Evolutionary conservation across 2,888 invertebrate species (phyloP), one percentile per base, ranked within the genome.

Genomic region (Empis livida): DNA sequence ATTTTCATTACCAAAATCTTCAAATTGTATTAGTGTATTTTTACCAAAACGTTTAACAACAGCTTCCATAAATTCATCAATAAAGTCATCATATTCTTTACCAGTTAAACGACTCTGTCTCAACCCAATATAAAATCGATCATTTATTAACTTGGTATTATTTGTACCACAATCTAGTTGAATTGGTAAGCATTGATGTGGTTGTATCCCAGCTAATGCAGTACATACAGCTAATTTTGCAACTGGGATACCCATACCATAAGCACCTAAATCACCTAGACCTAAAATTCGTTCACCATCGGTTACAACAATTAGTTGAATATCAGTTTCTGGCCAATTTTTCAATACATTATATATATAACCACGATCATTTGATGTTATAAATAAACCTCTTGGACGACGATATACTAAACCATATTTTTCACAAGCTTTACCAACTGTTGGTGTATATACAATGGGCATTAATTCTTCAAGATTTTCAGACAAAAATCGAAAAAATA

Each of bases 181-280:
- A 57, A 99, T 82, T 32, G 99, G 99, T 52, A 99, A 75, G 62
- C 93, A 93, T 69, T 95, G 89, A 56, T 87, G 82, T 0, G 99
- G 99, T 64, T 92, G 91, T 59, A 99, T 90, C 49, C 95, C 96
- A 20, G 93, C 97, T 49, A 99, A 74, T 0, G 96, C 97, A 5
- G 97, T 96, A 73, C 99, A 99, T 10, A 99, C 75, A 5, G 96
- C 80, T 55, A 99, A 73, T 72, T 99, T 99, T 53, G 99, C 99
- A 39, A 96, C 84, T 1, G 99, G 97, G 61, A 99, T 99, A 54
- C 97, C 99, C 95, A 99, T 99, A 10, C 99, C 99, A 64, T 90
- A 86, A 4, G 91, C 93, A 9, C 99, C 99, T 54, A 97, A 76
- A 71, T 99, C 99, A 3, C 99, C 99, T 45, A 99, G 74, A 5